Base-by-base conservation (phyloP, 2,888 invertebrate genomes). In the Balanococcus diminutus region DNA sequence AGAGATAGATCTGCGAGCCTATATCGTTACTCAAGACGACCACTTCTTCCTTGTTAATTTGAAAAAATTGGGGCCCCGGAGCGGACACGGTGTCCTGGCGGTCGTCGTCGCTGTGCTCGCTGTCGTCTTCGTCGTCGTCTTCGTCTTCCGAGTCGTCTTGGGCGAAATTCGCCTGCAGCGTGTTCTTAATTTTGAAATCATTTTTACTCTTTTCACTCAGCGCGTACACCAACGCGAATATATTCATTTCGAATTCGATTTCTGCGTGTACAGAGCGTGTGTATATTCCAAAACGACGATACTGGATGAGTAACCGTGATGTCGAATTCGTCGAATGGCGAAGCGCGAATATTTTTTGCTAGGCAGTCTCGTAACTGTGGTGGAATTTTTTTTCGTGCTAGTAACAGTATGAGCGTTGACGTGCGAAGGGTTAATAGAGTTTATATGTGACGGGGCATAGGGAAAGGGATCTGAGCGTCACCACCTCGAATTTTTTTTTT, bases 21-120 rank as follows among this genome's bases (percentile, higher is more conserved):
- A 19, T 22, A n/a, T 75, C 42, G 32, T 85, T 85, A 25, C 67
- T 85, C n/a, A 85, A 32, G 19, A 85, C 42, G 0, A 85, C 85
- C 4, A 85, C 85, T 16, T 85, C 85, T 46, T 85, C 85, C 32
- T 85, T 85, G 79, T 85, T 72, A n/a, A 85, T 51, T 32, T 85
- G 85, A 19, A 85, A 85, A 75, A 85, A 85, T 42, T 85, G 85
- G 11, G 85, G 85, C 9, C 75, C 75, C 0, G 75, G 22, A 4
- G 81, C 46, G 0, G 25, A 16, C 0, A 19, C 32, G n/a, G 75
- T 36, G 1, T 36, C 36, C n/a, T 32, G 75, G 16, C 16, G 19
- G 28, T 79, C 75, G 9, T 79, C 75, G 28, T 72, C 31, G 28
- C 72, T 42, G 25, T 84, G 42, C 2, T n/a, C 19, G 8, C 19